Conservation (phyloP, 2,113 vertebrate genomes). For the Melanocharis versteri region DNA sequence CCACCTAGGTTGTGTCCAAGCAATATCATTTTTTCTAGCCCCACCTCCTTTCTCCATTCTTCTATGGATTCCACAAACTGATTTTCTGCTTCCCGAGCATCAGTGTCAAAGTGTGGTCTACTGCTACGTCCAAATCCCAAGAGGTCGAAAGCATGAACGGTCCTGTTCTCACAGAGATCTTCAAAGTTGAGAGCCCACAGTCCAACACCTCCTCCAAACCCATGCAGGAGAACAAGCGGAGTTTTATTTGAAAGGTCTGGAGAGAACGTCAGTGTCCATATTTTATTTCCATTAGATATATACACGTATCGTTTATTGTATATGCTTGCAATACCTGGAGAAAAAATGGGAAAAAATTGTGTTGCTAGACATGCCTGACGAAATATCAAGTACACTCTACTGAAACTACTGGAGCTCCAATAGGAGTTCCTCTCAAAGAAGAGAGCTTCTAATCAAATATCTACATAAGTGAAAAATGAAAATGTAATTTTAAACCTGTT, state of each 20-base stretch:
- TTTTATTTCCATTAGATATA: slow-evolving; percentile 79
- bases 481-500: background rate
- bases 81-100: slow-evolving; percentile 83
- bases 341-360: slow-evolving; percentile 8
- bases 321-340: slow-evolving; percentile 77
- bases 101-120: slow-evolving; percentile 82
- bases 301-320: slow-evolving; percentile 80
- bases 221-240: slow-evolving; percentile 90
- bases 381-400: background rate
- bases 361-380: background rate
- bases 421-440: background rate
- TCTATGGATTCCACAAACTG: slow-evolving; percentile 95
- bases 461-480: background rate
- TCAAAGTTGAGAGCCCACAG: slow-evolving; percentile 94
- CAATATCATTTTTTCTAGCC: slow-evolving; percentile 86
- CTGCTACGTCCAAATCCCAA: slow-evolving; percentile 95
- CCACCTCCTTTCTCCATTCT: slow-evolving; percentile 85
- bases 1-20: slow-evolving; percentile 95
- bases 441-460: background rate
- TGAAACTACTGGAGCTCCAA: background rate
- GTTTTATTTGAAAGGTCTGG: slow-evolving; percentile 73
- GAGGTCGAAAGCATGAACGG: slow-evolving; percentile 88
- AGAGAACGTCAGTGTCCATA: slow-evolving; percentile 88
- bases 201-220: slow-evolving; percentile 91
- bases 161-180: slow-evolving; percentile 80